Base-by-base conservation (phyloP, 2,113 vertebrate genomes). In the Lamprologus callipterus region DNA sequence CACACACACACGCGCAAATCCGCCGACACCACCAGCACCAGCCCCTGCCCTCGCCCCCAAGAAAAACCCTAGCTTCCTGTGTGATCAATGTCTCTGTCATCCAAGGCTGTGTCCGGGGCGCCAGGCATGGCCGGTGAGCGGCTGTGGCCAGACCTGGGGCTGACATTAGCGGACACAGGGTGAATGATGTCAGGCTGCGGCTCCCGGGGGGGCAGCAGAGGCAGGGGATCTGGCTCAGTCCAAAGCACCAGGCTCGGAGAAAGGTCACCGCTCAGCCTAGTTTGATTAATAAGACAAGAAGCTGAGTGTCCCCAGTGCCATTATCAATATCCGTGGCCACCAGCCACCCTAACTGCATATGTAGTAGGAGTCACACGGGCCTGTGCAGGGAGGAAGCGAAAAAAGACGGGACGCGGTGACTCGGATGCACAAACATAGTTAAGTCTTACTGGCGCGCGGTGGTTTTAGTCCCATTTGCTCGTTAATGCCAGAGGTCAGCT, bases 211-310 rank as follows among this genome's bases (percentile, higher is more conserved):
- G 73, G 81, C 11, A 49, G 63, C 57, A 23, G 91, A 82, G 87
- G 87, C 89, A 83, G 85, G 92, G 90, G 94, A 95, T 89, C 83
- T 89, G 92, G 93, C 94, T 93, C 86, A 93, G 95, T 95, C 92
- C 90, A 90, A 89, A 95, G 93, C 87, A 94, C 92, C 83, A 87
- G 84, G 93, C 93, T 94, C 89, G 33, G 91, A 92, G 92, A 96
- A 97, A 97, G 97, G 97, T 97, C 96, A 96, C 80, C 84, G 94
- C 88, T 94, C 96, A 97, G 96, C 95, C 96, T 97, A 92, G 92
- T 95, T 95, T 98, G 97, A 97, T 97, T 97, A 97, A 97, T 97
- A 97, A 97, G 96, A 97, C 96, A 95, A 94, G 95, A 94, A 96
- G 96, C 96, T 85, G 89, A 93, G 94, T 95, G 92, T 97, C 95